These are phyloP conservation scores for Dinoponera quadriceps DNA, from an alignment of 1,140 invertebrate genomes.

Conservation along the genomic window DNA sequence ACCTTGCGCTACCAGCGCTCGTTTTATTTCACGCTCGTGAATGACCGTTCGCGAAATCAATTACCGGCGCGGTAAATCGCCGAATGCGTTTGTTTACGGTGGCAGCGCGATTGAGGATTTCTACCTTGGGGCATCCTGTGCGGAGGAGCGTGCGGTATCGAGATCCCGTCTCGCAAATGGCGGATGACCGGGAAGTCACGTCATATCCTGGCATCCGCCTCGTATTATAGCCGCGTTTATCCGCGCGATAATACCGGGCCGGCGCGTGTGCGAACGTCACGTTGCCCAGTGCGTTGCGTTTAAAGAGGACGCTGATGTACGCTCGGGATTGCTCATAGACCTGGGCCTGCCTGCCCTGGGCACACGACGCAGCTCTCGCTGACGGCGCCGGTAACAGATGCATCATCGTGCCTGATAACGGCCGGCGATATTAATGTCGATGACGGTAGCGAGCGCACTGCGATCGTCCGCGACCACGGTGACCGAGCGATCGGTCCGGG, in stretches of 20 bases:
- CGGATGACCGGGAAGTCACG: slow-evolving; percentile 34
- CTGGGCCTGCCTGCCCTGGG: slow-evolving; percentile 34
- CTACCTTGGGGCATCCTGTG: not conserved
- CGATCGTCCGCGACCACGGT: slow-evolving; percentile 31
- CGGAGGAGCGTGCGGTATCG: slow-evolving; percentile 61
- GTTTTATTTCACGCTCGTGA: not conserved
- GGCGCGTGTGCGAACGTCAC: slow-evolving; percentile 39
- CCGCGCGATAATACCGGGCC: slow-evolving; percentile 68
- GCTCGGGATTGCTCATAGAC: slow-evolving; percentile 16
- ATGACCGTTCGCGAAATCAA: not conserved
- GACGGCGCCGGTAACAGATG: slow-evolving; percentile 62
- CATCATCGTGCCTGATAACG: slow-evolving; percentile 56
- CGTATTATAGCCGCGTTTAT: slow-evolving; percentile 65
- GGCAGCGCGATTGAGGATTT: not conserved
- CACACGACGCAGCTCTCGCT: slow-evolving; percentile 17
- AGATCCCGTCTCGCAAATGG: slow-evolving; percentile 63
- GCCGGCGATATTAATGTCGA: slow-evolving; percentile 63
- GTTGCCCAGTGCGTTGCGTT: slow-evolving; percentile 61
- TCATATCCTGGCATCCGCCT: slow-evolving; percentile 41
- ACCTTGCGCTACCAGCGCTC: not conserved
- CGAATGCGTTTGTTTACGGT: too few species aligned
- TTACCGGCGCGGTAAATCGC: not conserved
- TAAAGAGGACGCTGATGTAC: slow-evolving; percentile 60
- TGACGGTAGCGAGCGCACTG: slow-evolving; percentile 18
- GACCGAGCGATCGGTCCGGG: slow-evolving; percentile 35